phyloP scores from a whole-genome alignment of 2,888 invertebrate genomes.

The Tenthredo amoena region DNA sequence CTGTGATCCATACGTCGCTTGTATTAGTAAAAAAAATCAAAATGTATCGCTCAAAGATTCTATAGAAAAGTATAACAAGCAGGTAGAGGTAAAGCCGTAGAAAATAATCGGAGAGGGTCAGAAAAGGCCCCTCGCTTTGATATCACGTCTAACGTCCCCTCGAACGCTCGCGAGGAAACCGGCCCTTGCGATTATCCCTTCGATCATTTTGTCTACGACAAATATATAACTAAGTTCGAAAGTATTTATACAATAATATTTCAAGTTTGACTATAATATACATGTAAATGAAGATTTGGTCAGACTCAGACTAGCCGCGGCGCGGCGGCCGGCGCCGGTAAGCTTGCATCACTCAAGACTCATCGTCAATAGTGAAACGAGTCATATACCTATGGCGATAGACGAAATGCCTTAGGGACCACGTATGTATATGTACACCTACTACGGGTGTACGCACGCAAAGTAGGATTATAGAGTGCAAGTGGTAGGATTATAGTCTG shows the following conservation, averaged over 20 bases:
- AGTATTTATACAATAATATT: not conserved
- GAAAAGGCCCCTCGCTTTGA: slow-evolving; percentile 8
- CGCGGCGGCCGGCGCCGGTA: not conserved
- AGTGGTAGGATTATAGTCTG: slow-evolving; percentile 18
- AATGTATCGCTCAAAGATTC: not conserved
- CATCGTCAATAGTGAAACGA: slow-evolving; percentile 14
- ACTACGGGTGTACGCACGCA: slow-evolving; percentile 17
- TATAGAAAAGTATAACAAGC: not conserved
- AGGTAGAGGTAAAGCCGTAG: slow-evolving; percentile 9
- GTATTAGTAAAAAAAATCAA: not conserved
- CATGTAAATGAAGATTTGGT: not conserved
- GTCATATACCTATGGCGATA: slow-evolving; percentile 23
- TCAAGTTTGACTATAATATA: not conserved
- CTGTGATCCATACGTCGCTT: not conserved
- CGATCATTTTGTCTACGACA: not conserved
- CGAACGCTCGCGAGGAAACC: not conserved
- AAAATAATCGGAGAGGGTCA: not conserved
- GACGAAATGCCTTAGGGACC: slow-evolving; percentile 38
- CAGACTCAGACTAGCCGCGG: not conserved
- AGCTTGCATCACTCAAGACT: slow-evolving; percentile 9
- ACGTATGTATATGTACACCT: not conserved
- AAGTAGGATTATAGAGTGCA: slow-evolving; percentile 41
- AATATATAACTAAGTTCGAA: not conserved
- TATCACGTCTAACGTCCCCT: slow-evolving; percentile 20
- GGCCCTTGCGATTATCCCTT: not conserved